phyloP scores from a whole-genome alignment of 2,888 invertebrate species.

The Apotomis turbidana region DNA sequence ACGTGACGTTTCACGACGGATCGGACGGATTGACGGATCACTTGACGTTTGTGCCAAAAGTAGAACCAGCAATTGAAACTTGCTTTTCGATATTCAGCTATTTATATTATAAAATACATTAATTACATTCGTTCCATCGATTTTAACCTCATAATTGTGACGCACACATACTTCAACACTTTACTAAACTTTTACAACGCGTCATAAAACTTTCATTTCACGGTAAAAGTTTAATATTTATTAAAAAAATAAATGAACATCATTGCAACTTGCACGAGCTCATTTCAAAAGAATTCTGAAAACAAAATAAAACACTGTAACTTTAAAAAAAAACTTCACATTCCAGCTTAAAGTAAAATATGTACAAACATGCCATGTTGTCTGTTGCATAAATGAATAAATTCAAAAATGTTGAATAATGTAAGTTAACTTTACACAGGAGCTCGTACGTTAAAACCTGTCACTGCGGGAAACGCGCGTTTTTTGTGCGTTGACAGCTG shows the following conservation, averaged over 20 bases:
- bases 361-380: slow-evolving; percentile 4
- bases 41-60: too few relatives aligned
- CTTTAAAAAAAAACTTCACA: not conserved
- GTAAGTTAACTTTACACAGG: slow-evolving; percentile 6
- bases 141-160: too few relatives aligned
- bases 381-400: slow-evolving; percentile 16
- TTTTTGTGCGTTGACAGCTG: not conserved
- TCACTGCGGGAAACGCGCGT: not conserved
- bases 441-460: not conserved
- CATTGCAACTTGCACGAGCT: not conserved
- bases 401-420: slow-evolving; percentile 6
- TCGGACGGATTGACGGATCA: too few relatives aligned
- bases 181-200: too few relatives aligned
- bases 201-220: too few relatives aligned
- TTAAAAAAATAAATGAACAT: not conserved
- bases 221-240: too few relatives aligned
- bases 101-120: too few relatives aligned
- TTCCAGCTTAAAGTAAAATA: not conserved
- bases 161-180: too few relatives aligned
- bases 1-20: too few relatives aligned
- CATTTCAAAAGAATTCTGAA: not conserved
- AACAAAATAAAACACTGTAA: not conserved
- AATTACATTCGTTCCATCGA: too few relatives aligned
- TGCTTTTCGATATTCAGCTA: too few relatives aligned
- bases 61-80: too few relatives aligned